Base-by-base conservation (phyloP, 2,888 invertebrate species). In the Agonum fuliginosum region DNA sequence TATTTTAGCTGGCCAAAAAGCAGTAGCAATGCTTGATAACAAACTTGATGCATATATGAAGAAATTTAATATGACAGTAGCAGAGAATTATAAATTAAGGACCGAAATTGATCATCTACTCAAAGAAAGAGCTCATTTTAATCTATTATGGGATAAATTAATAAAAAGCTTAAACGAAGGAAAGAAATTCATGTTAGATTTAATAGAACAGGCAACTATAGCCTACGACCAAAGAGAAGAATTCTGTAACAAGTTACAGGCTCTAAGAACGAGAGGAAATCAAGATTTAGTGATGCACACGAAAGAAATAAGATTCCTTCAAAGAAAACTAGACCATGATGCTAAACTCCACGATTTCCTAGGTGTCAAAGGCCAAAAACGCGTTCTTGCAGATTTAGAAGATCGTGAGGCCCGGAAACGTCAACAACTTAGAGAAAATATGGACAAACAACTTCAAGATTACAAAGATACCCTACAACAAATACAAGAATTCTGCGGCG, bases 191-290 rank as follows among this genome's bases (percentile, higher is more conserved):
- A 95, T 96, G 84, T 91, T 94, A 81, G 96, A 96, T 83, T 87
- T 96, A 77, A 94, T 97, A 78, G 97, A 97, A 82, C 94, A 95
- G 82, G 95, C 97, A 0, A 97, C 95, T 19, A 88, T 93, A 43
- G 95, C 97, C 0, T 97, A 96, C 83, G 96, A 97, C 86, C 95
- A 96, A 86, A 89, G 97, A 79, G 96, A 94, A 84, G 93, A 94
- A 84, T 91, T 94, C 87, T 92, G 94, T 83, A 90, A 92, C 76
- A 97, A 96, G 86, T 89, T 97, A 46, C 91, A 94, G 79, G 92
- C 93, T 0, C 88, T 97, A 34, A 93, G 94, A 83, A 95, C 95
- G 80, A 91, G 93, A 80, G 93, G 92, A 67, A 93, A 94, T 83
- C 90, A 92, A 43, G 94, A 95, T 81, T 89, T 92, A 77, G 88